Conservation (phyloP, 2,797 vertebrate genomes). For the Peromyscus eremicus region DNA sequence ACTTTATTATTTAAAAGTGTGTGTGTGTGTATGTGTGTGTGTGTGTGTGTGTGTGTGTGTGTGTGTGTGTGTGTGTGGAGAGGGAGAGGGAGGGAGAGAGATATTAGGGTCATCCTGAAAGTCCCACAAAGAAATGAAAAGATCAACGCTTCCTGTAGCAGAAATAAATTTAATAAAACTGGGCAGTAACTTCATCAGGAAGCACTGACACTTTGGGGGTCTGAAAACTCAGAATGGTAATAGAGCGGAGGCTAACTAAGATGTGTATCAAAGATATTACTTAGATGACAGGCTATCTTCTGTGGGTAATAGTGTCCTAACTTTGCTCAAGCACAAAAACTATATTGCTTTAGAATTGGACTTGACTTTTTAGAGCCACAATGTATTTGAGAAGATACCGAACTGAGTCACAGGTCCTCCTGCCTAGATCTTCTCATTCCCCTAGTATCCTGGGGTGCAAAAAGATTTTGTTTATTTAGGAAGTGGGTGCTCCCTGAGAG, state of each 20-base stretch:
- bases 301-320: background rate
- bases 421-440: background rate
- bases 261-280: background rate
- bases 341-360: background rate
- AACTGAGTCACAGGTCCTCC: background rate
- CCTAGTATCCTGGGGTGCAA: background rate
- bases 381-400: background rate
- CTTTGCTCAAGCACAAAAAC: background rate
- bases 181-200: background rate
- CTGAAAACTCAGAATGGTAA: background rate
- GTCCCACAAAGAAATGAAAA: background rate
- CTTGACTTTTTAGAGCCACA: background rate
- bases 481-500: background rate
- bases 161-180: background rate
- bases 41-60: background rate
- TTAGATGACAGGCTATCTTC: accelerated
- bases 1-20: background rate
- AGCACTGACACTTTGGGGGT: background rate
- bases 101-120: background rate
- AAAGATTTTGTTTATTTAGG: background rate
- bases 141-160: background rate
- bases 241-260: background rate
- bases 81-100: background rate
- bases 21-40: background rate
- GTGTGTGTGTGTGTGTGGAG: background rate